These are phyloP conservation scores for Ochotona princeps DNA, from an alignment of 2,113 vertebrate genomes.

Conservation along the genomic window DNA sequence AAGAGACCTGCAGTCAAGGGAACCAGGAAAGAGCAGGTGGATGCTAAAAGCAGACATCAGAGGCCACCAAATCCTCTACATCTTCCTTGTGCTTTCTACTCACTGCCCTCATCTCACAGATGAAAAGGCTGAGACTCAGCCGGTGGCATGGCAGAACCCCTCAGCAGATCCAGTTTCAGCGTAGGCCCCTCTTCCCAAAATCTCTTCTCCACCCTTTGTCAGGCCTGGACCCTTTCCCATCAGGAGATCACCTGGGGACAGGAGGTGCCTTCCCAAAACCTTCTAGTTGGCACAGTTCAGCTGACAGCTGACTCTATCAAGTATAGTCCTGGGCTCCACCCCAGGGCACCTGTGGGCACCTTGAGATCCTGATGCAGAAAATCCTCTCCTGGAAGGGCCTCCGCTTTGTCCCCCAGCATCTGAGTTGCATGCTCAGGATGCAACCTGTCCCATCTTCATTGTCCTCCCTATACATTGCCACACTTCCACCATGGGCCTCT, in stretches of 20 bases:
- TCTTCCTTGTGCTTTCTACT: constrained; percentile 13
- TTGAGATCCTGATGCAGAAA: background rate
- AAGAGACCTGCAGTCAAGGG: background rate
- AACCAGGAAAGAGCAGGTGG: background rate
- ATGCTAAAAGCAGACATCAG: background rate
- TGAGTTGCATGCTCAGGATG: background rate
- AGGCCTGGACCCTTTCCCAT: constrained; percentile 48
- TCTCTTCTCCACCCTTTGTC: constrained; percentile 16
- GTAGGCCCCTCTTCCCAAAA: background rate
- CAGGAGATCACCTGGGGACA: constrained; percentile 55
- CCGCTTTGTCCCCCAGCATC: background rate
- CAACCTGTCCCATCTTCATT: background rate
- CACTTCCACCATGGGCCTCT: background rate
- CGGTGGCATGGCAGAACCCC: background rate
- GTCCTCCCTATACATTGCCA: background rate
- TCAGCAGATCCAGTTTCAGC: constrained; percentile 41
- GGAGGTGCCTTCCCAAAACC: constrained; percentile 39
- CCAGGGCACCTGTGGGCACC: background rate
- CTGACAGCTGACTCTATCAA: constrained; percentile 36
- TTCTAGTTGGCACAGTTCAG: constrained; percentile 25
- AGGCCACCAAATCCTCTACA: background rate
- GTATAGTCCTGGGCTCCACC: background rate
- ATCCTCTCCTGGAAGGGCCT: background rate
- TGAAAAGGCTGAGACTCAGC: background rate
- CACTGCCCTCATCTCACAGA: constrained; percentile 33